Base-by-base conservation (phyloP, 2,113 vertebrate species). In the Prinia subflava region DNA sequence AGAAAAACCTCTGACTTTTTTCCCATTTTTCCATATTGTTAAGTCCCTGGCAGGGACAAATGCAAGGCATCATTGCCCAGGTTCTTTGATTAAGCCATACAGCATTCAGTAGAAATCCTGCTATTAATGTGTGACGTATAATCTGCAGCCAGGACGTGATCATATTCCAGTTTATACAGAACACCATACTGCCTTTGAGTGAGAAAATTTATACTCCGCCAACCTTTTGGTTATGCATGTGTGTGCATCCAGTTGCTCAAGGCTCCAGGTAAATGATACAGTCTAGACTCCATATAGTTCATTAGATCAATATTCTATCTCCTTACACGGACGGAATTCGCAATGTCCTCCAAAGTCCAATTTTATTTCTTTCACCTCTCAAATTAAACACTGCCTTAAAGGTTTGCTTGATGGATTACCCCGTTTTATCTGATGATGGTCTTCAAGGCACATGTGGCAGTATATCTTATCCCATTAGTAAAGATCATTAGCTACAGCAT, bases 341-440 rank as follows among this genome's bases (percentile, higher is more conserved):
- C 57, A 49, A 88, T 96, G 85, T 79, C 88, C 88, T 97, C 96
- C 90, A 87, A 92, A 95, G 83, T 95, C 90, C 94, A 94, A 97
- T 96, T 96, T 95, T 71, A 97, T 95, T 97, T 96, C 92, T 95
- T 87, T 91, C 78, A 92, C 95, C 96, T 96, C 95, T 97, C 94
- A 95, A 92, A 96, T 96, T 94, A 97, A 97, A 96, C 95, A 93
- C 85, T 97, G 95, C 78, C 94, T 98, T 91, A 96, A 96, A 97
- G 92, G 70, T 94, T 97, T 95, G 83, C 69, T 87, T 97, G 96
- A 97, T 95, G 76, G 95, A 96, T 74, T 76, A 82, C 71, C 95
- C 77, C 0, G 19, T 75, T 94, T 95, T 94, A 83, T 69, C 84
- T 85, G 56, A 83, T 91, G 90, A 93, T 95, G 84, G 79, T 92